A percentile compares a stretch with the other conserved stretches of the same genome.
Conservation (phyloP, 2,888 invertebrate species). For the Megamerina dolium region DNA sequence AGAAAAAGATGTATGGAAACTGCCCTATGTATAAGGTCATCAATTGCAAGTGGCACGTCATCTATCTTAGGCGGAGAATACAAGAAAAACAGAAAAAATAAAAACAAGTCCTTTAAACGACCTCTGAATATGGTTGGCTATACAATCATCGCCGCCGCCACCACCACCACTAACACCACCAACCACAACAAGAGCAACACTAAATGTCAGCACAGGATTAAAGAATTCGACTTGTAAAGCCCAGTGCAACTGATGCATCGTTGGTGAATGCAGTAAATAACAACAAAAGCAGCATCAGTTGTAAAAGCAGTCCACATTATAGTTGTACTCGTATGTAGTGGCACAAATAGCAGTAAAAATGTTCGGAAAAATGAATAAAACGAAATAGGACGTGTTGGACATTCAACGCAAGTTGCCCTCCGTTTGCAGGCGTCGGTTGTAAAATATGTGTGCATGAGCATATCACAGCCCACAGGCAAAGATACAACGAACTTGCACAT, state of each 20-base stretch:
- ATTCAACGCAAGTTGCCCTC: no score
- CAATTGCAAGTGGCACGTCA: slow-evolving; percentile 44
- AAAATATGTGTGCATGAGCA: neutral
- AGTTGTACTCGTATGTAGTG: no score
- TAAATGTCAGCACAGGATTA: slow-evolving; percentile 20
- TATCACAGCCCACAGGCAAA: neutral
- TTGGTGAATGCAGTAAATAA: slow-evolving; percentile 11
- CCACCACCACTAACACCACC: slow-evolving; percentile 19
- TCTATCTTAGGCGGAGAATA: slow-evolving; percentile 36
- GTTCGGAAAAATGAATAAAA: no score
- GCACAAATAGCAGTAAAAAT: no score
- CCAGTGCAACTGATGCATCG: slow-evolving; percentile 1
- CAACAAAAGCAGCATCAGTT: neutral
- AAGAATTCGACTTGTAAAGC: slow-evolving; percentile 13
- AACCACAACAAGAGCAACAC: neutral
- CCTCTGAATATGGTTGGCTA: slow-evolving; percentile 30
- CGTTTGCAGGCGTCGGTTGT: no score
- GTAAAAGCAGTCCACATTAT: neutral
- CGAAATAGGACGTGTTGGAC: no score
- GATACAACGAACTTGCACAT: neutral
- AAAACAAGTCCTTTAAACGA: slow-evolving; percentile 39
- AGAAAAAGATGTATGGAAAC: slow-evolving; percentile 4
- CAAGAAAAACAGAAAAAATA: no score
- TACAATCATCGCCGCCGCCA: slow-evolving; percentile 5
- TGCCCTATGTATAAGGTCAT: slow-evolving; percentile 31